Conservation (phyloP, 2,797 vertebrate genomes). For the Gouania willdenowi region DNA sequence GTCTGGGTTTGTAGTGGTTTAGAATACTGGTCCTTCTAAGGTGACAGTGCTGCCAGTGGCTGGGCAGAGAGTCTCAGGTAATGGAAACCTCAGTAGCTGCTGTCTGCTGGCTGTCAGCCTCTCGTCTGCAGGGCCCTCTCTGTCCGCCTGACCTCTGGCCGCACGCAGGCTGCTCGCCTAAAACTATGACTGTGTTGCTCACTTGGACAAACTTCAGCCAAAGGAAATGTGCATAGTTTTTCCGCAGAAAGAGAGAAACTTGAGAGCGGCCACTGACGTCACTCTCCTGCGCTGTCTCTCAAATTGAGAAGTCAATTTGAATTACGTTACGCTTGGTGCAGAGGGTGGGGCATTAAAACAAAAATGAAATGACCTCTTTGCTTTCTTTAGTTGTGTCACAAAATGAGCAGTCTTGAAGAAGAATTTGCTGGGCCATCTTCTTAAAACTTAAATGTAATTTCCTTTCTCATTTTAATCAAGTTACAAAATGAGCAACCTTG, state of each 20-base stretch:
- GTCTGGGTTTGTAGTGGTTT: conserved; percentile 66
- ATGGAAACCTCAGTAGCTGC: conserved; percentile 70
- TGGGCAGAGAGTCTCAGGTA: conserved; percentile 65
- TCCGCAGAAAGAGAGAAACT: conserved; percentile 3
- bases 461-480: too few relatives aligned
- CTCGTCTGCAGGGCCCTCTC: conserved; percentile 36
- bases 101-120: conserved; percentile 62
- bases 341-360: too few relatives aligned
- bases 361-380: too few relatives aligned
- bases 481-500: too few relatives aligned
- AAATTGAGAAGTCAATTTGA: too few relatives aligned
- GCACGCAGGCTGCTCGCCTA: conserved; percentile 21
- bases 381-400: too few relatives aligned
- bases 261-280: conserved; percentile 8
- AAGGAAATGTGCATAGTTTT: conserved; percentile 6
- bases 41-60: conserved; percentile 60
- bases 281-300: too few relatives aligned
- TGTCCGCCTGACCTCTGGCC: conserved; percentile 36
- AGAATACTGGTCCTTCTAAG: conserved; percentile 73
- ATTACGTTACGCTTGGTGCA: too few relatives aligned
- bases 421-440: too few relatives aligned
- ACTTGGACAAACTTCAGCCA: neutral
- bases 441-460: too few relatives aligned
- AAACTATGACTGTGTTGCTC: neutral
- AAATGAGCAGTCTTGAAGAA: too few relatives aligned